These are phyloP conservation scores for Ochropleura plecta DNA, from an alignment of 2,888 invertebrate genomes.

Conservation along the genomic window DNA sequence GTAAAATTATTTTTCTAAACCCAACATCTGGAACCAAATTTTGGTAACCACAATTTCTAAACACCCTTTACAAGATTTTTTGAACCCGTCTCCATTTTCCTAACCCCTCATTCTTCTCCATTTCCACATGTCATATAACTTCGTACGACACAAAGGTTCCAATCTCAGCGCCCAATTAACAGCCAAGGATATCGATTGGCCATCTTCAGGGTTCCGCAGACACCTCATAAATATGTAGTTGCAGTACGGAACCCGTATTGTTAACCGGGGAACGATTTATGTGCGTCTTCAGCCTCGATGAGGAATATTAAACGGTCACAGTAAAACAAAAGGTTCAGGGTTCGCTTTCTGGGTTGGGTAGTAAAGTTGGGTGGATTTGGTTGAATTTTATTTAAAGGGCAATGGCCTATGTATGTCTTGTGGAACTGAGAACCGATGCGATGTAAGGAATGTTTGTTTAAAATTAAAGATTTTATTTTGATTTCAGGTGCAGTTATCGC, in stretches of 20 bases:
- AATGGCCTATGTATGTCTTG: slow-evolving; percentile 6
- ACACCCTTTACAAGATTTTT: slow-evolving; percentile 1
- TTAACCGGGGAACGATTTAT: slow-evolving; percentile 72
- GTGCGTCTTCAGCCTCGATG: slow-evolving; percentile 68
- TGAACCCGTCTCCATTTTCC: slow-evolving; percentile 22
- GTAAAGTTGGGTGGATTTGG: slow-evolving; percentile 26
- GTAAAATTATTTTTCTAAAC: too few species aligned
- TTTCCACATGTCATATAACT: slow-evolving; percentile 47
- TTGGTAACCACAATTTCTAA: background rate
- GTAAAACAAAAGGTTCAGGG: slow-evolving; percentile 63
- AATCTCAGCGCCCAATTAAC: slow-evolving; percentile 72
- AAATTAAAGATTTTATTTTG: background rate
- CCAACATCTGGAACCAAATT: background rate
- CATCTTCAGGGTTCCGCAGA: slow-evolving; percentile 69
- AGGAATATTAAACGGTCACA: slow-evolving; percentile 68
- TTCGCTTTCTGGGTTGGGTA: slow-evolving; percentile 39
- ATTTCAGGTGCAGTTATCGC: too few species aligned
- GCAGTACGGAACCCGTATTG: slow-evolving; percentile 71
- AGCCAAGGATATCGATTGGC: slow-evolving; percentile 73
- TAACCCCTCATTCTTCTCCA: slow-evolving; percentile 44
- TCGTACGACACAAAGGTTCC: slow-evolving; percentile 45
- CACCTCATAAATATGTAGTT: slow-evolving; percentile 80
- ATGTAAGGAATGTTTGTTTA: background rate
- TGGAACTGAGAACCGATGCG: background rate
- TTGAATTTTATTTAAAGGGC: slow-evolving; percentile 47